Conservation (phyloP, 2,113 vertebrate genomes). For the Phoxinus phoxinus region DNA sequence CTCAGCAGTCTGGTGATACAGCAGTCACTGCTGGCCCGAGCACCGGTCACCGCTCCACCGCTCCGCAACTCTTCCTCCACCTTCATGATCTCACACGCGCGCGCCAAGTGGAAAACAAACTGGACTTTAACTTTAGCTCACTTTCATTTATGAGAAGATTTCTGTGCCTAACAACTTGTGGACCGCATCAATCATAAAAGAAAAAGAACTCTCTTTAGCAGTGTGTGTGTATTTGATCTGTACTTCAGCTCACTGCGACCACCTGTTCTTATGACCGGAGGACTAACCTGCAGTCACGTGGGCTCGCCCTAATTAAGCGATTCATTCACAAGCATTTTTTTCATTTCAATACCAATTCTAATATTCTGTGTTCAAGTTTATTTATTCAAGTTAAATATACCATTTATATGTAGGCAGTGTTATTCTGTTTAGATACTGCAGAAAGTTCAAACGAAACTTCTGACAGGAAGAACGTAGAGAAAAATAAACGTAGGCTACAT, state of each 20-base stretch:
- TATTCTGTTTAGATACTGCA: neutral
- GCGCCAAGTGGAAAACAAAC: neutral
- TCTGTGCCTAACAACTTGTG: neutral
- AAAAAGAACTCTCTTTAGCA: neutral
- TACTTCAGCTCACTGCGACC: neutral
- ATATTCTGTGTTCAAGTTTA: neutral
- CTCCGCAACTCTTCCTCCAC: conserved; percentile 63
- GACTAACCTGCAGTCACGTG: conserved; percentile 50
- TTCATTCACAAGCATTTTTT: conserved; percentile 17
- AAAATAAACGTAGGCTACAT: neutral
- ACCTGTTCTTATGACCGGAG: conserved; percentile 46
- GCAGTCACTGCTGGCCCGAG: conserved; percentile 69
- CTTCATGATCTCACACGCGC: conserved; percentile 68
- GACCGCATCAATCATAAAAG: neutral
- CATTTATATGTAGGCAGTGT: neutral
- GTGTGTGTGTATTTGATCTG: neutral
- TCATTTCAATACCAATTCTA: neutral
- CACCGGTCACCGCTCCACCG: conserved; percentile 60
- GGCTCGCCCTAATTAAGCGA: conserved; percentile 33
- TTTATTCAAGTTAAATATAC: no score
- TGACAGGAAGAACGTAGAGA: neutral
- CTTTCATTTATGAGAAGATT: neutral
- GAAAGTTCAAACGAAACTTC: neutral
- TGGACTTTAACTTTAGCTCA: neutral
- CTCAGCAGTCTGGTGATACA: conserved; percentile 86